Conservation (phyloP, 2,888 invertebrate species). For the Leucoptera coffeella region DNA sequence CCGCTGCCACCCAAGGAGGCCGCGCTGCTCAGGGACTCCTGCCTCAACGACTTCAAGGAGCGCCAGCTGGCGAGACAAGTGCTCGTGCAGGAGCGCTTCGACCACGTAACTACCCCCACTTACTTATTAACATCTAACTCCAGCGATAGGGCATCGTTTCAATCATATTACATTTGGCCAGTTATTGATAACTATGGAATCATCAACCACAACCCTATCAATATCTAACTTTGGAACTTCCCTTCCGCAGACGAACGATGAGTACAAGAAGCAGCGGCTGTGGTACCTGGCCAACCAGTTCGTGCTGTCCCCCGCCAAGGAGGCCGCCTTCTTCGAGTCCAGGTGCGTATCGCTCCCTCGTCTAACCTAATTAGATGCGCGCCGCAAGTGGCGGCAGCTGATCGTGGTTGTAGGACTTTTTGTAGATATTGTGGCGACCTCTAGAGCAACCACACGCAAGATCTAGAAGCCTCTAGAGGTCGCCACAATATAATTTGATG, state of each 20-base stretch:
- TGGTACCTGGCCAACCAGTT: constrained; percentile 56
- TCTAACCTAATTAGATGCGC: too few species aligned
- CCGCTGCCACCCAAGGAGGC: constrained; percentile 40
- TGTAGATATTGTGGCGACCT: too few species aligned
- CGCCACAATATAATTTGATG: not conserved
- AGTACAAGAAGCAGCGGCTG: constrained; percentile 47
- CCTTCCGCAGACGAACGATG: constrained; percentile 37
- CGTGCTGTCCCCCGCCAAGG: constrained; percentile 52
- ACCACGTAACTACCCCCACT: constrained; percentile 42
- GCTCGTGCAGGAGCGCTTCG: constrained; percentile 59
- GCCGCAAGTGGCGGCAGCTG: too few species aligned
- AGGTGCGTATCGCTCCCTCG: constrained; percentile 31
- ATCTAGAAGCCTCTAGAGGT: too few species aligned
- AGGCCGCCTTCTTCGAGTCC: constrained; percentile 48
- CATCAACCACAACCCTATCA: too few species aligned
- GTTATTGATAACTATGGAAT: too few species aligned
- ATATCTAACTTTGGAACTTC: too few species aligned
- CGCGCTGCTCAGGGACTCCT: constrained; percentile 46
- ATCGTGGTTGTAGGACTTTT: too few species aligned
- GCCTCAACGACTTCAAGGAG: constrained; percentile 62
- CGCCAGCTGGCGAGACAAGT: constrained; percentile 57
- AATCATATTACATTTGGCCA: too few species aligned
- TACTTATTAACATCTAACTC: not conserved
- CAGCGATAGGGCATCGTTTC: constrained; percentile 1
- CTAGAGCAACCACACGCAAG: too few species aligned